phyloP scores from a whole-genome alignment of 2,797 vertebrate genomes.

The Lepidocolaptes lacrymiger region DNA sequence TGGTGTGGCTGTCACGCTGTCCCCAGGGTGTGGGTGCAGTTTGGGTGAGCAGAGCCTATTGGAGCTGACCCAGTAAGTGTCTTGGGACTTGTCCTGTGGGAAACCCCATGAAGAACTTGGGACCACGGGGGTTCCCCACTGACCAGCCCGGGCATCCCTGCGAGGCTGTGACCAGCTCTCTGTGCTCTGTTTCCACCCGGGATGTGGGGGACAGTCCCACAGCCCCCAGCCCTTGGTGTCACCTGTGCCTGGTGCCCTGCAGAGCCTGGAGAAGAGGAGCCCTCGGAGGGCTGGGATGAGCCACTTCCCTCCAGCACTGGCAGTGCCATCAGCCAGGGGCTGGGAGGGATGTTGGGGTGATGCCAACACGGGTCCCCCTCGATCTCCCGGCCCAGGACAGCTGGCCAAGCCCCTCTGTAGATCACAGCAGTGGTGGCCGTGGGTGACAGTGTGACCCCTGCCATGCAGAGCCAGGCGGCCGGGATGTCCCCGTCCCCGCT shows the following conservation, averaged over 20 bases:
- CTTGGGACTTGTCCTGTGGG: neutral
- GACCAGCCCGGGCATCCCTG: neutral
- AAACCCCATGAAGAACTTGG: accelerated
- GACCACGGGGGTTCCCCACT: accelerated
- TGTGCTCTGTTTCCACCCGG: accelerated
- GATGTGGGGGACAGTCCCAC: accelerated
- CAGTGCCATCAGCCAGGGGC: accelerated
- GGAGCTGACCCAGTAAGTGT: accelerated
- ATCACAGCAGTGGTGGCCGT: accelerated
- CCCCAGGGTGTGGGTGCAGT: neutral
- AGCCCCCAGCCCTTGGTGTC: accelerated
- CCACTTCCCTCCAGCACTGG: neutral
- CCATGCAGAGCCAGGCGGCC: neutral
- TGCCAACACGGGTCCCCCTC: accelerated
- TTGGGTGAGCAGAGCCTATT: accelerated
- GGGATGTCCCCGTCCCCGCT: accelerated
- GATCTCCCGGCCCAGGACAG: accelerated
- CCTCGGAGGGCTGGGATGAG: neutral
- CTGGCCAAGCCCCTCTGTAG: accelerated
- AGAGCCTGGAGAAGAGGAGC: neutral
- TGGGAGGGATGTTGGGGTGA: neutral
- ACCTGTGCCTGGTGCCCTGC: accelerated
- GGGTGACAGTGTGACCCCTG: neutral
- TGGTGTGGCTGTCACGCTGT: accelerated
- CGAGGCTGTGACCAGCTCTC: accelerated